These are phyloP conservation scores for Scaptomyza cyrtandrae DNA, from an alignment of 2,888 invertebrate species.

Conservation along the genomic window DNA sequence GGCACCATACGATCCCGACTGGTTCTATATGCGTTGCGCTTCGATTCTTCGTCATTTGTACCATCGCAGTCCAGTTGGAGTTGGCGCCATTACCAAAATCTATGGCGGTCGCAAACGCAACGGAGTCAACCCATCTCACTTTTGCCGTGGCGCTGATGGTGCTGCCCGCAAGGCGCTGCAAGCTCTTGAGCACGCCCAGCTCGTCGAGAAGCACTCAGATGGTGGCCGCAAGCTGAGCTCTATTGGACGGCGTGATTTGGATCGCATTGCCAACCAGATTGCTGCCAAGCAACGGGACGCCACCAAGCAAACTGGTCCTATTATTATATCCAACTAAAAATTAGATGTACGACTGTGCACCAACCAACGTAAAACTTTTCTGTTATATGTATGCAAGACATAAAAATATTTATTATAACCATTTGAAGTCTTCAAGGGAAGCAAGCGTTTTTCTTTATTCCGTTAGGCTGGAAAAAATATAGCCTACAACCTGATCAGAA, in stretches of 20 bases:
- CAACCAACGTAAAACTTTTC: neutral
- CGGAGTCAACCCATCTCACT: slow-evolving; percentile 98
- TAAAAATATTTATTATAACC: too few species aligned
- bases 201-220: slow-evolving; percentile 96
- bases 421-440: too few species aligned
- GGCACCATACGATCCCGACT: slow-evolving; percentile 98
- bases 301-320: slow-evolving; percentile 85
- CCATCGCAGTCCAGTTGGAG: slow-evolving; percentile 97
- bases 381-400: too few species aligned
- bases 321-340: slow-evolving; percentile 83
- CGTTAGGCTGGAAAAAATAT: too few species aligned
- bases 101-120: slow-evolving; percentile 98
- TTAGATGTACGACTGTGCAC: slow-evolving; percentile 4
- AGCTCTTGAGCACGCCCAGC: slow-evolving; percentile 94
- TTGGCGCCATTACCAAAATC: slow-evolving; percentile 97
- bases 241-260: slow-evolving; percentile 97
- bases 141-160: slow-evolving; percentile 93
- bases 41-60: slow-evolving; percentile 98
- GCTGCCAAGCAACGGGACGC: slow-evolving; percentile 88
- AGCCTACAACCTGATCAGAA: too few species aligned
- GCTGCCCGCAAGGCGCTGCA: slow-evolving; percentile 94
- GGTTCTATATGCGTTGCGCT: slow-evolving; percentile 98
- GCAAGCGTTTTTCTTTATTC: too few species aligned
- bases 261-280: slow-evolving; percentile 98
- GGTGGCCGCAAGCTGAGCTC: slow-evolving; percentile 95